Evolutionary conservation across 2,888 invertebrate species (phyloP).

Genomic region (Drosophila kuntzei): DNA sequence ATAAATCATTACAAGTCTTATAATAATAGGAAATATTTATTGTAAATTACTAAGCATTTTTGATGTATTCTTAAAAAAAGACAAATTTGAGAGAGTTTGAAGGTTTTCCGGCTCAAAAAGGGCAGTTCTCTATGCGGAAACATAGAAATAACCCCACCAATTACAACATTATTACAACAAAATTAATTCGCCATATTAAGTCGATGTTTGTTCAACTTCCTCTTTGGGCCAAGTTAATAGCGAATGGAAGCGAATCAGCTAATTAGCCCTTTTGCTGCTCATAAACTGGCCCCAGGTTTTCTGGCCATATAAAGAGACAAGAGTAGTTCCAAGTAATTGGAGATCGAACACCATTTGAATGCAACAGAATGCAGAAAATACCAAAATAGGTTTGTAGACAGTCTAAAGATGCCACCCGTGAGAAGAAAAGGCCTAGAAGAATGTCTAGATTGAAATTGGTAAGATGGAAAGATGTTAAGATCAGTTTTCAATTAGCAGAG

Average conservation of each 20-base stretch:
- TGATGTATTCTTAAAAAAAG: not conserved
- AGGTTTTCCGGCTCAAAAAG: conserved; percentile 14
- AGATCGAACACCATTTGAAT: conserved; percentile 29
- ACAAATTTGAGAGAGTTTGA: not conserved
- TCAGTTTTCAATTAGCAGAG: conserved; percentile 65
- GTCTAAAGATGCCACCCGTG: conserved; percentile 62
- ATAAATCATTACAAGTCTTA: not conserved
- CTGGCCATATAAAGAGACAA: conserved; percentile 23
- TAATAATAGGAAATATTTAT: not conserved
- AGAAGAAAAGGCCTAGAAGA: conserved; percentile 39
- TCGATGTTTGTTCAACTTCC: conserved; percentile 32
- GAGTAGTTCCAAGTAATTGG: conserved; percentile 7
- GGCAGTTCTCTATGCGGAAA: conserved; percentile 40
- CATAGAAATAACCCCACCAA: conserved; percentile 27
- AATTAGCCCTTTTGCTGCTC: conserved; percentile 31
- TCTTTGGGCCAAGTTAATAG: conserved; percentile 38
- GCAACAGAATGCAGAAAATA: conserved; percentile 36
- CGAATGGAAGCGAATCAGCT: conserved; percentile 4
- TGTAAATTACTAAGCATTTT: not conserved
- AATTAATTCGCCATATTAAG: conserved; percentile 31
- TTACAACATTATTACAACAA: conserved; percentile 45
- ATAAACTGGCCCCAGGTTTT: not conserved
- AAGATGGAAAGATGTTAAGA: conserved; percentile 30
- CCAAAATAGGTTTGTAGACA: conserved; percentile 20
- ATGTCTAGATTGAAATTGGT: conserved; percentile 26